Conservation (phyloP, 2,888 invertebrate species). For the Tiliacea aurago region DNA sequence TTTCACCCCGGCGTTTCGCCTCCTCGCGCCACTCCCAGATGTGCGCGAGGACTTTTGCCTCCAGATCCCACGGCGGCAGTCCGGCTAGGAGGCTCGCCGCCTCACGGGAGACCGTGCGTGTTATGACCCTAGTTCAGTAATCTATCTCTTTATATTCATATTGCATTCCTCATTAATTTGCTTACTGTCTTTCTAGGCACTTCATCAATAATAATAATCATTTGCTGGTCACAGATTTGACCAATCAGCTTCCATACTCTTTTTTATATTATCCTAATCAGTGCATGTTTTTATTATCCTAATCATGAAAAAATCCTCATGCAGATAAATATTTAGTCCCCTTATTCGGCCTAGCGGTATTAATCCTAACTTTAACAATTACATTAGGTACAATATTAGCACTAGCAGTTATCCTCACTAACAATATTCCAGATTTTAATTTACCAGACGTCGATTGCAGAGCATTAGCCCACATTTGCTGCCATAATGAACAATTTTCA, state of each 20-base stretch:
- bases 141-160: not conserved
- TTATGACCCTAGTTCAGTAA: too few species aligned
- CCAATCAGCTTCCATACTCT: not conserved
- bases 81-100: too few species aligned
- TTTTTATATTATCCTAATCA: not conserved
- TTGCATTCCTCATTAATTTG: not conserved
- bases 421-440: conserved; percentile 9
- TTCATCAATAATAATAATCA: not conserved
- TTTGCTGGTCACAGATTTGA: not conserved
- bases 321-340: not conserved
- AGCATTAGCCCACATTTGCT: conserved; percentile 29
- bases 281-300: too few species aligned
- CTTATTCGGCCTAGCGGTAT: not conserved
- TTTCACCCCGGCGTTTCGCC: too few species aligned
- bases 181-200: not conserved
- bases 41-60: too few species aligned
- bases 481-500: conserved; percentile 43
- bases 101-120: too few species aligned
- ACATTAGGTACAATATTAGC: too few species aligned
- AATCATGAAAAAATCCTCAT: not conserved
- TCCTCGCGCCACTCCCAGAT: too few species aligned
- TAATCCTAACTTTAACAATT: not conserved
- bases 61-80: too few species aligned
- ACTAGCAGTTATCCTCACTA: not conserved
- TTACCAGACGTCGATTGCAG: conserved; percentile 4